These are phyloP conservation scores for Megalops cyprinoides DNA, from an alignment of 2,797 vertebrate species.

Conservation along the genomic window DNA sequence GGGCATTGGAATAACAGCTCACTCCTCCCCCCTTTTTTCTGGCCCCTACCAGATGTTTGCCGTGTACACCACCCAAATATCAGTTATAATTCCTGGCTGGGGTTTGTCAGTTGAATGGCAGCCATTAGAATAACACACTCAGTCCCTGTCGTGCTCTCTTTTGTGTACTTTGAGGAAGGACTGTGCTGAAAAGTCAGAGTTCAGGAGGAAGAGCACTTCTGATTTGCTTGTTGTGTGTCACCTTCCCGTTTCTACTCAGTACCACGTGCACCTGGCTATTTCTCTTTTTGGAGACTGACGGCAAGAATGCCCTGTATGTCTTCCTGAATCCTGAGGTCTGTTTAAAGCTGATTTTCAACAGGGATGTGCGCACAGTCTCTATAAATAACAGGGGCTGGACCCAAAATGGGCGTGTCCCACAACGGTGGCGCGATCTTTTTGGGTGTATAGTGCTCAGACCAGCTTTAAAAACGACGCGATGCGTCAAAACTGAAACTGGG, in stretches of 20 bases:
- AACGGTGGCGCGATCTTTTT: background rate
- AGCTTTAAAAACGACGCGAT: background rate
- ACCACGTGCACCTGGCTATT: background rate
- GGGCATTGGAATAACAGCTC: background rate
- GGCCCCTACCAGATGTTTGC: background rate
- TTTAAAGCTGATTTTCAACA: constrained; percentile 25
- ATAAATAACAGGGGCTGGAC: constrained; percentile 10
- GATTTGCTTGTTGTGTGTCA: background rate
- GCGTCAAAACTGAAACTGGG: background rate
- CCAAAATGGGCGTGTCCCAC: background rate
- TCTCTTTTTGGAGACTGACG: background rate
- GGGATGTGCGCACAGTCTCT: background rate
- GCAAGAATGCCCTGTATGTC: constrained; percentile 20
- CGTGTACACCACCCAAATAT: too few species aligned
- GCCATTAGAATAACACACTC: background rate
- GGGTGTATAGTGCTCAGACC: background rate
- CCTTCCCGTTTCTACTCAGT: background rate
- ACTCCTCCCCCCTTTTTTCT: background rate
- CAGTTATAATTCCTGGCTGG: background rate
- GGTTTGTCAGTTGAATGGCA: background rate
- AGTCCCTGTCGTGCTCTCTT: background rate
- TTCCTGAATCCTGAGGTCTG: constrained; percentile 12
- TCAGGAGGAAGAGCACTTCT: background rate
- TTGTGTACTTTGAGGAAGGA: background rate
- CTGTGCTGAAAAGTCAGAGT: background rate